A percentile compares a stretch with the other conserved stretches of the same genome.
phyloP scores from a whole-genome alignment of 2,797 vertebrate genomes.

The Poecilia picta region DNA sequence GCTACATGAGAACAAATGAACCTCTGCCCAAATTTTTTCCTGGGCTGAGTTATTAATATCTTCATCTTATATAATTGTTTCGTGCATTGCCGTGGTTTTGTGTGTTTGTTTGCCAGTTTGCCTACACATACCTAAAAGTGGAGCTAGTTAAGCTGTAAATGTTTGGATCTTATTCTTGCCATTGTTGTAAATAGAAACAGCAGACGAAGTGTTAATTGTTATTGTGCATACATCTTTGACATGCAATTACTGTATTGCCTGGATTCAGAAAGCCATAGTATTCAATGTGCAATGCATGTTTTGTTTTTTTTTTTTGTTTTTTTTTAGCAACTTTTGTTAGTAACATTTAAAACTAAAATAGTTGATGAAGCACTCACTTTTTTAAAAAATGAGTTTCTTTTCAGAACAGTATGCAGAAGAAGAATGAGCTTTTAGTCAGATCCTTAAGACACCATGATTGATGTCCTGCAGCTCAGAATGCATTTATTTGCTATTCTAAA shows the following conservation, averaged over 20 bases:
- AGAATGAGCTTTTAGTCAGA: slow-evolving; percentile 1
- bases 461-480: background rate
- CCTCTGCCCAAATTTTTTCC: background rate
- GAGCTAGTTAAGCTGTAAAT: slow-evolving; percentile 32
- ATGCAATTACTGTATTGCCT: background rate
- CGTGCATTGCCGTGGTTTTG: background rate
- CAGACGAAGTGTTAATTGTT: slow-evolving; percentile 44
- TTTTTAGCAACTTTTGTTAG: background rate
- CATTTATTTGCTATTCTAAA: background rate
- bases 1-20: background rate
- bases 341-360: background rate
- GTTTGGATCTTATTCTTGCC: slow-evolving; percentile 29
- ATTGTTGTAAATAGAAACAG: slow-evolving; percentile 13
- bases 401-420: slow-evolving; percentile 2
- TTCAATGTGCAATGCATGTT: background rate
- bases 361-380: background rate
- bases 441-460: background rate
- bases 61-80: slow-evolving; percentile 8
- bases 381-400: background rate
- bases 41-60: background rate
- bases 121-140: slow-evolving; percentile 23
- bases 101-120: slow-evolving; percentile 42
- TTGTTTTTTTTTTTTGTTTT: too few relatives aligned
- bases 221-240: slow-evolving; percentile 4
- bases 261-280: background rate